Percentiles rank a stretch among this genome's conserved stretches.
Conservation (phyloP, 2,113 vertebrate species). For the Pollachius pollachius region DNA sequence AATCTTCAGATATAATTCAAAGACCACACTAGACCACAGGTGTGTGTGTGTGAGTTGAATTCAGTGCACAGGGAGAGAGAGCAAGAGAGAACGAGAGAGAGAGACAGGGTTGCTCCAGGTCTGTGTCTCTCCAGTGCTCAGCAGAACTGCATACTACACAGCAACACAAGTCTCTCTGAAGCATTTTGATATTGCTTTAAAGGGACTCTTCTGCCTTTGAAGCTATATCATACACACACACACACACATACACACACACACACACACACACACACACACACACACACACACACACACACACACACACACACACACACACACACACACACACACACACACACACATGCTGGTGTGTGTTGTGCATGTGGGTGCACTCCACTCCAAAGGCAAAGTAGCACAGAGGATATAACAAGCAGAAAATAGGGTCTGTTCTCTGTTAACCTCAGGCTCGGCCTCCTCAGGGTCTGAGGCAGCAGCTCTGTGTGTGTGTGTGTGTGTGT, state of each 20-base stretch:
- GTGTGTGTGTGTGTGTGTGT: constrained; percentile 11
- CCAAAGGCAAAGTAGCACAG: constrained; percentile 6
- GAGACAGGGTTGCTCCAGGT: no score
- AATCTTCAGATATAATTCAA: constrained; percentile 47
- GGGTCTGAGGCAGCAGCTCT: constrained; percentile 36
- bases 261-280: no score
- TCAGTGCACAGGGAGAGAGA: constrained; percentile 24
- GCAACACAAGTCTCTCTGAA: constrained; percentile 24
- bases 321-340: constrained; percentile 9
- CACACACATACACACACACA: no score
- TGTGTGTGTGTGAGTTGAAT: constrained; percentile 38
- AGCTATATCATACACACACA: no score
- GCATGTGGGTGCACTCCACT: constrained; percentile 8
- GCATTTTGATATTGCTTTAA: constrained; percentile 54
- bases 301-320: neutral
- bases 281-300: no score
- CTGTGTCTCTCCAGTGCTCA: no score
- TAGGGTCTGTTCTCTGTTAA: constrained; percentile 54
- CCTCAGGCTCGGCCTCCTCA: constrained; percentile 24
- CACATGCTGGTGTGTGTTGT: constrained; percentile 1
- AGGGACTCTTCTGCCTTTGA: constrained; percentile 33
- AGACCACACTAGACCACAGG: constrained; percentile 44
- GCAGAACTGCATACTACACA: constrained; percentile 35
- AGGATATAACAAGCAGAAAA: constrained; percentile 66
- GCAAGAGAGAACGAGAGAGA: neutral